phyloP scores from a whole-genome alignment of 2,113 vertebrate genomes.

The Myrmecophaga tridactyla region DNA sequence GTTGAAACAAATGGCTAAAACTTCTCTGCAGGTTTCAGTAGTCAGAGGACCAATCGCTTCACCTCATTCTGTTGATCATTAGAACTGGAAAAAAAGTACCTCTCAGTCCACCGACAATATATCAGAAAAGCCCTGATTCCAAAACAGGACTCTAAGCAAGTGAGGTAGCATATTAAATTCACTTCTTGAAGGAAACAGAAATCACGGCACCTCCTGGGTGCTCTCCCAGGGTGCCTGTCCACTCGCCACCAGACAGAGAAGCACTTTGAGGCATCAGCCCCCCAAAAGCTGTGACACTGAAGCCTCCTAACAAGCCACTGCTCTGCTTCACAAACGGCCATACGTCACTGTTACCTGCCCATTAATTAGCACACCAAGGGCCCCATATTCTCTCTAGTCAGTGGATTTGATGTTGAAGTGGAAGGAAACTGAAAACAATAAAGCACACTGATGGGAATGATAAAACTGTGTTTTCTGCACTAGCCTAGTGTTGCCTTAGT shows the following conservation, averaged over 20 bases:
- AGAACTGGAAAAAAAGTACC: neutral
- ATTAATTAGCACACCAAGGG: neutral
- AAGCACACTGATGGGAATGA: neutral
- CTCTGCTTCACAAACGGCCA: rapidly evolving
- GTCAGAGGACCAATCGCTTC: neutral
- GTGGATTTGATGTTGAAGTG: neutral
- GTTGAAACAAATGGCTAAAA: neutral
- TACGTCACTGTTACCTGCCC: neutral
- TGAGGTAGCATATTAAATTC: rapidly evolving
- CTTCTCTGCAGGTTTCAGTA: too few species aligned
- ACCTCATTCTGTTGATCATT: neutral
- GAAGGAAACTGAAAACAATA: slow-evolving; percentile 42
- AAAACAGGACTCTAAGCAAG: neutral
- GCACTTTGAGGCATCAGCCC: neutral
- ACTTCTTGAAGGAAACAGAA: neutral
- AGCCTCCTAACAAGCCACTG: neutral
- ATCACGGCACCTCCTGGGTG: rapidly evolving
- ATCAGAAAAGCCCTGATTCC: neutral
- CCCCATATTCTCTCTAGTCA: neutral
- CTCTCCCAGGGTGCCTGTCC: neutral
- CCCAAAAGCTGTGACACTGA: rapidly evolving
- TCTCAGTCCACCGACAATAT: neutral
- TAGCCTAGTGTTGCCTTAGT: neutral
- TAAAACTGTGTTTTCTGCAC: neutral
- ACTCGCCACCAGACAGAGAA: neutral